These are phyloP conservation scores for Tetragnatha versicolor DNA, from an alignment of 1,140 invertebrate genomes.

Conservation along the genomic window DNA sequence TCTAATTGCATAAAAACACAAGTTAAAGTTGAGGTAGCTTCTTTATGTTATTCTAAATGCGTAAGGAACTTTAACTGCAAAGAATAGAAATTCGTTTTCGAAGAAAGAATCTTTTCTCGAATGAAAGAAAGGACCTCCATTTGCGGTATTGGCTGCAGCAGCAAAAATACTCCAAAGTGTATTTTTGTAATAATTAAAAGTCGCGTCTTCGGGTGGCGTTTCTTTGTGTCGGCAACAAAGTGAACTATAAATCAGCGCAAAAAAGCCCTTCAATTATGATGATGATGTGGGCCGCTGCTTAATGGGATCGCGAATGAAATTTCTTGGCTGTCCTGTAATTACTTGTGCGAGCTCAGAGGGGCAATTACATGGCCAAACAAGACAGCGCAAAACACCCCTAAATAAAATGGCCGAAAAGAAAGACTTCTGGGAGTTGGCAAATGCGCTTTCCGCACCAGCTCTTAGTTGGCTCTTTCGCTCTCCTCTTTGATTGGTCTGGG, in stretches of 20 bases:
- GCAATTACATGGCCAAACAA: slow-evolving; percentile 53
- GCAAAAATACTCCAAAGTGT: too few relatives aligned
- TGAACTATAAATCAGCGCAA: slow-evolving; percentile 51
- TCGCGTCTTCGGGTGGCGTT: slow-evolving; percentile 5
- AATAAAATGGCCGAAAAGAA: slow-evolving; percentile 52
- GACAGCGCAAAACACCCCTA: slow-evolving; percentile 37
- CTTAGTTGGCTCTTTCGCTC: slow-evolving; percentile 49
- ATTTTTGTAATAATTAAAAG: background rate
- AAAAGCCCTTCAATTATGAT: slow-evolving; percentile 50
- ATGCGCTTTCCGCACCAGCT: slow-evolving; percentile 51
- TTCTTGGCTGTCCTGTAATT: slow-evolving; percentile 53
- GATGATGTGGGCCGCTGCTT: slow-evolving; percentile 50
- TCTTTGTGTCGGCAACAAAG: slow-evolving; percentile 53
- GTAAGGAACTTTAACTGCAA: too few relatives aligned
- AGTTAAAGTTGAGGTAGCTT: too few relatives aligned
- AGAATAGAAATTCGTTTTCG: too few relatives aligned
- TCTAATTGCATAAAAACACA: too few relatives aligned
- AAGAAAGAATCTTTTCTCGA: too few relatives aligned
- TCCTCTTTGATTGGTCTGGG: slow-evolving; percentile 51
- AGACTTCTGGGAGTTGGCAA: slow-evolving; percentile 51
- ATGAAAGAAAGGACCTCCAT: too few relatives aligned
- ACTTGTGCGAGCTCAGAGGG: slow-evolving; percentile 52
- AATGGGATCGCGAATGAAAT: slow-evolving; percentile 55
- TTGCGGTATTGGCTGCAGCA: too few relatives aligned
- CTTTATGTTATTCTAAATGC: too few relatives aligned